A percentile compares a stretch with the other conserved stretches of the same genome.
These are phyloP conservation scores for Hemibagrus wyckioides DNA, from an alignment of 2,113 vertebrate species.

Conservation along the genomic window DNA sequence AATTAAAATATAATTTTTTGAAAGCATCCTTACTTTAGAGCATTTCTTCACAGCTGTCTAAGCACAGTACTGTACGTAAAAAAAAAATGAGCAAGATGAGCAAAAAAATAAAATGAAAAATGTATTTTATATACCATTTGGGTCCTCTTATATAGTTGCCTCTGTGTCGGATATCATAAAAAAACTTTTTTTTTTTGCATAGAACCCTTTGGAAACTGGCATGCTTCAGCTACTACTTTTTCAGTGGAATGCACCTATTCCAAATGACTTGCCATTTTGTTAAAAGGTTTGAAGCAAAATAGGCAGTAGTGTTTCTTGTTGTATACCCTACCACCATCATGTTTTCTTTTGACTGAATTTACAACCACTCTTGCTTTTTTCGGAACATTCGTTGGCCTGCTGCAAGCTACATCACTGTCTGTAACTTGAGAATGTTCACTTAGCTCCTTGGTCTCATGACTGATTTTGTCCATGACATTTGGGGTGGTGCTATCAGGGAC, in stretches of 20 bases:
- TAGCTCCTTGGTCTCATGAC: not conserved
- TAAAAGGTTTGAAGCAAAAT: not conserved
- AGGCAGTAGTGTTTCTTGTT: slow-evolving; percentile 36
- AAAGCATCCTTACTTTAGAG: too few species aligned
- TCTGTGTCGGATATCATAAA: not conserved
- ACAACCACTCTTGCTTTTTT: not conserved
- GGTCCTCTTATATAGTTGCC: slow-evolving; percentile 31
- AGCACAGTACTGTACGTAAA: not conserved
- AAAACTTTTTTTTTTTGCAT: slow-evolving; percentile 26
- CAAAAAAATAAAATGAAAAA: not conserved
- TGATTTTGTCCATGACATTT: not conserved
- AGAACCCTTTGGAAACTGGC: slow-evolving; percentile 36
- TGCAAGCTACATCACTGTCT: not conserved
- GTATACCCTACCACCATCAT: not conserved
- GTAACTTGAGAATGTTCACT: not conserved
- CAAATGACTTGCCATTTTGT: slow-evolving; percentile 49
- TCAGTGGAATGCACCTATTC: slow-evolving; percentile 6
- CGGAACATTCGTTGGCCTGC: not conserved
- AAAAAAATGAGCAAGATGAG: not conserved
- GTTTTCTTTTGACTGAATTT: not conserved
- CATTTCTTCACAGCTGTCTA: too few species aligned
- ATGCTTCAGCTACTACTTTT: slow-evolving; percentile 9
- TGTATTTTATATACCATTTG: slow-evolving; percentile 11
- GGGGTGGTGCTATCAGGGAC: not conserved
- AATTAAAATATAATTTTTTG: too few species aligned